These are phyloP conservation scores for Camptogramma bilineatum DNA, from an alignment of 2,888 invertebrate species.

Conservation along the genomic window DNA sequence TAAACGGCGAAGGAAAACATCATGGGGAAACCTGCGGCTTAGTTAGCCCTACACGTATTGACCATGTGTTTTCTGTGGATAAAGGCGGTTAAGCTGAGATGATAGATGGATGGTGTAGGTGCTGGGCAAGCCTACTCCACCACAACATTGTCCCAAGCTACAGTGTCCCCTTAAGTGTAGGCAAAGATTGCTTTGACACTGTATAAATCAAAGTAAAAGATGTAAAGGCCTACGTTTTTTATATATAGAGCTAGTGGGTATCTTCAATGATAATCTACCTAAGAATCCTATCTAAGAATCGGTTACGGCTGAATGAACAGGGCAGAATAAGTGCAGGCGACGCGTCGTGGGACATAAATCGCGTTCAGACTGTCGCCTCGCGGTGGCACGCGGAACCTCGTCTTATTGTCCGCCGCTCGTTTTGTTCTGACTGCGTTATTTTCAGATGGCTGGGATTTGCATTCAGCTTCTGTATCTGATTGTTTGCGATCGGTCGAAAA, in stretches of 20 bases:
- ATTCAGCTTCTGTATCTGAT: conserved; percentile 29
- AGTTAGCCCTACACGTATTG: too few relatives aligned
- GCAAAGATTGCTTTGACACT: too few relatives aligned
- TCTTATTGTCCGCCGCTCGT: conserved; percentile 78
- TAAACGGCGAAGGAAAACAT: too few relatives aligned
- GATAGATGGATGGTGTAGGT: too few relatives aligned
- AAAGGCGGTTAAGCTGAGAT: too few relatives aligned
- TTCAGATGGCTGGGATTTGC: conserved; percentile 56
- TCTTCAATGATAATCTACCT: conserved; percentile 19
- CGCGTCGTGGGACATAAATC: conserved; percentile 68
- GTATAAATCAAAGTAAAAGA: too few relatives aligned
- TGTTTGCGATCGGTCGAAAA: conserved; percentile 5
- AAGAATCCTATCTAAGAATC: conserved; percentile 28
- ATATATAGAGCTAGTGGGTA: not conserved
- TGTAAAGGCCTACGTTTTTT: too few relatives aligned
- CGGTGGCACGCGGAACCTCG: conserved; percentile 78
- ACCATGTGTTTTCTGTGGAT: too few relatives aligned
- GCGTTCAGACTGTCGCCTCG: conserved; percentile 65
- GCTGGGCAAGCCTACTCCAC: too few relatives aligned
- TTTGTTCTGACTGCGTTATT: conserved; percentile 76
- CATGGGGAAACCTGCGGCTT: too few relatives aligned
- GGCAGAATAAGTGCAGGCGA: conserved; percentile 51
- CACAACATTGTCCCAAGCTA: too few relatives aligned
- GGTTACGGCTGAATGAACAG: conserved; percentile 57
- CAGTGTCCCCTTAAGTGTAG: too few relatives aligned